A percentile compares a stretch with the other conserved stretches of the same genome.
Evolutionary conservation across 2,797 vertebrate species (phyloP).

Genomic region (Rhadinocentrus ornatus): DNA sequence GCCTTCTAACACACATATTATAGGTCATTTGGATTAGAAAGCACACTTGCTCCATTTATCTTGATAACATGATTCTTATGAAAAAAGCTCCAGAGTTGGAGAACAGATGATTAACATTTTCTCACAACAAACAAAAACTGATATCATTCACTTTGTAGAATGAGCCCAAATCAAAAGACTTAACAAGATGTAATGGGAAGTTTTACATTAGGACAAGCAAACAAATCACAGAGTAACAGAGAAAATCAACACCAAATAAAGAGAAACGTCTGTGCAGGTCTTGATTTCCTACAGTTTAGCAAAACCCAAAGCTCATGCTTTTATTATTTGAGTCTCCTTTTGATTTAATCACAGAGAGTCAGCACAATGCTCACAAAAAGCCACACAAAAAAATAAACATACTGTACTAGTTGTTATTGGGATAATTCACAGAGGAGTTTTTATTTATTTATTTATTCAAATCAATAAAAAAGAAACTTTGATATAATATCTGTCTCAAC

Average conservation of each 20-base stretch:
- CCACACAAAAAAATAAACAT: neutral
- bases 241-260: conserved; percentile 8
- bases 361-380: conserved; percentile 23
- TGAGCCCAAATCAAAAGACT: neutral
- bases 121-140: neutral
- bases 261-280: neutral
- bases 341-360: conserved; percentile 12
- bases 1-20: too few relatives aligned
- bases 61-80: neutral
- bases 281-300: conserved; percentile 25
- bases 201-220: neutral
- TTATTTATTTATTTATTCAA: neutral
- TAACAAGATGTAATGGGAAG: conserved; percentile 3
- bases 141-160: neutral
- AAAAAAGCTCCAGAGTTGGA: neutral
- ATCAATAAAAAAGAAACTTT: neutral
- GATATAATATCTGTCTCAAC: neutral
- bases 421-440: neutral
- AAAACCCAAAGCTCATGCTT: conserved; percentile 8
- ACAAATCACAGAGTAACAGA: neutral
- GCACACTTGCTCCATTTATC: too few relatives aligned
- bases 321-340: conserved; percentile 17
- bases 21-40: too few relatives aligned
- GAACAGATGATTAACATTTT: neutral
- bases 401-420: neutral